A percentile compares a stretch with the other conserved stretches of the same genome.
Conservation (phyloP, 2,797 vertebrate species). For the Phoeniculus purpureus region DNA sequence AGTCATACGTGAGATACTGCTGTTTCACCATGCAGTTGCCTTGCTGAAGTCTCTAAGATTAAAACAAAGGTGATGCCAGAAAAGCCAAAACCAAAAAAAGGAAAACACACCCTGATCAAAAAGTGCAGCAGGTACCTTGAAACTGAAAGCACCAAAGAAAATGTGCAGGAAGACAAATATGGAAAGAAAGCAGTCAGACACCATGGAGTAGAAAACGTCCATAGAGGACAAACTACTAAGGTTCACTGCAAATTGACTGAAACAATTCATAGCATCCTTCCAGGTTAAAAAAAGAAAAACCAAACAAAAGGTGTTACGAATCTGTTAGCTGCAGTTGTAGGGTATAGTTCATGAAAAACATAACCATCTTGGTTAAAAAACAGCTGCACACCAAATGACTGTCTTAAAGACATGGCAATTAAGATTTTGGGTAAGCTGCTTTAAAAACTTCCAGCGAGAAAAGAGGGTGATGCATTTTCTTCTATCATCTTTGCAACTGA, state of each 20-base stretch:
- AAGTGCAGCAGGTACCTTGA: background rate
- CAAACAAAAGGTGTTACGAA: background rate
- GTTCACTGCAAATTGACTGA: background rate
- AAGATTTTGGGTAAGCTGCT: background rate
- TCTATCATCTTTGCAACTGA: background rate
- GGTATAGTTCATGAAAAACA: background rate
- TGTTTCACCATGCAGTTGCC: background rate
- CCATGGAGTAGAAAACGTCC: background rate
- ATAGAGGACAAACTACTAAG: background rate
- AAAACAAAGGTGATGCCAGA: background rate
- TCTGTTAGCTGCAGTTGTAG: background rate
- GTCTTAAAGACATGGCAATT: background rate
- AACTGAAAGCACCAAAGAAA: background rate
- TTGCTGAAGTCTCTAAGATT: background rate
- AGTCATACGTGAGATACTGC: background rate
- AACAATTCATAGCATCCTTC: background rate
- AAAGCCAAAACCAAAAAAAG: background rate
- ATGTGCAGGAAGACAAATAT: background rate
- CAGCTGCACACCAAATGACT: background rate
- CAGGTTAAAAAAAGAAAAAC: background rate
- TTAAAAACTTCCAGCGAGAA: background rate
- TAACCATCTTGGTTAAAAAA: background rate
- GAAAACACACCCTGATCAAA: fast-evolving
- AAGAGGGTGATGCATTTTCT: background rate
- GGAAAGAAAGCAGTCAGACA: background rate